phyloP scores from a whole-genome alignment of 2,113 vertebrate genomes.

The Sula dactylatra region DNA sequence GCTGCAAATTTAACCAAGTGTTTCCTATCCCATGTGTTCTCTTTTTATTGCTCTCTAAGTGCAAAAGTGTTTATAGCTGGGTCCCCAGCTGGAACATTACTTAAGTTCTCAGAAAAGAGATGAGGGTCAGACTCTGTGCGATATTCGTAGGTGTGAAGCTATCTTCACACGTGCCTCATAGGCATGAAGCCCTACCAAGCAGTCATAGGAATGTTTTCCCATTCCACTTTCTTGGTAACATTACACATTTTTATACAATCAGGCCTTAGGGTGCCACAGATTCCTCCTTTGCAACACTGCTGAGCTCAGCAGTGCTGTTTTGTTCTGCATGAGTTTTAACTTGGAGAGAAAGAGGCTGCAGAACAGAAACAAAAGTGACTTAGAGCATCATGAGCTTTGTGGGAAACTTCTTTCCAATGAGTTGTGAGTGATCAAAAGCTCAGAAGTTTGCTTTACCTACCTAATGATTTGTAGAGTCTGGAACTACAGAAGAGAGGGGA shows the following conservation, averaged over 20 bases:
- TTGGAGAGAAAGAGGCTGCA: not conserved
- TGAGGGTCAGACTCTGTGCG: not conserved
- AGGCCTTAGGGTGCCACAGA: constrained; percentile 9
- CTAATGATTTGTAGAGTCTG: not conserved
- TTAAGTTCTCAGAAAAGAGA: constrained; percentile 7
- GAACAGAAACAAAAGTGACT: not conserved
- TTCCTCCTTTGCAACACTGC: not conserved
- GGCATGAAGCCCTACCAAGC: not conserved
- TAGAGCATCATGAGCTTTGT: not conserved
- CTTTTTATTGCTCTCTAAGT: constrained; percentile 19
- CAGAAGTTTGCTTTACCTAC: constrained; percentile 22
- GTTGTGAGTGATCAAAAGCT: constrained; percentile 3
- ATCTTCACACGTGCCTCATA: not conserved
- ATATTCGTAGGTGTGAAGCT: constrained; percentile 9
- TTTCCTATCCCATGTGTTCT: not conserved
- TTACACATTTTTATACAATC: constrained; percentile 34
- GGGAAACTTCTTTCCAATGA: constrained; percentile 18
- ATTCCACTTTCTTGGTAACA: not conserved
- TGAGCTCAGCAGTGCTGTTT: constrained; percentile 22
- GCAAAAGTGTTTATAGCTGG: constrained; percentile 20
- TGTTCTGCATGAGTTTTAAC: constrained; percentile 5
- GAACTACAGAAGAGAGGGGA: not conserved
- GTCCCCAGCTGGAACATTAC: constrained; percentile 20
- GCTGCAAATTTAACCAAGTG: constrained; percentile 10
- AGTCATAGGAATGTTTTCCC: not conserved